A percentile compares a stretch with the other conserved stretches of the same genome.
phyloP scores from a whole-genome alignment of 2,888 invertebrate species.

The Graphium colonna region DNA sequence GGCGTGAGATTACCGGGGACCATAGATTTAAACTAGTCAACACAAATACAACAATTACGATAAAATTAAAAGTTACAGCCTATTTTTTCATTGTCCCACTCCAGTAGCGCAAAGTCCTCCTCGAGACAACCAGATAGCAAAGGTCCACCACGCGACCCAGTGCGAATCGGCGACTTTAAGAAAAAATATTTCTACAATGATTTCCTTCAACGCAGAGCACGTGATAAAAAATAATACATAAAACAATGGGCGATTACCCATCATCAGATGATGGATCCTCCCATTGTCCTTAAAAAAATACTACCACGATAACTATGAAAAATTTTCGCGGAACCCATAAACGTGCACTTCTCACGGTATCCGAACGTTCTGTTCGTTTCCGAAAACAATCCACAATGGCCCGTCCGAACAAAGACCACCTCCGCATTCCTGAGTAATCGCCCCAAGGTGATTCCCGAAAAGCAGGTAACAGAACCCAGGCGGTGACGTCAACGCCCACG shows the following conservation, averaged over 20 bases:
- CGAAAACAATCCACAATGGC: constrained; percentile 29
- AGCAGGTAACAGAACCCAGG: constrained; percentile 36
- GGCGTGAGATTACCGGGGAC: too few species aligned
- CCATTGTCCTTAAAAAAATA: constrained; percentile 3
- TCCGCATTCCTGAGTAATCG: constrained; percentile 48
- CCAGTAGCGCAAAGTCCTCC: too few species aligned
- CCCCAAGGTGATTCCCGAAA: constrained; percentile 37
- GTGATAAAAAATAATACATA: neutral
- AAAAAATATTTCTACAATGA: too few species aligned
- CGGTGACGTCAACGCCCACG: constrained; percentile 35
- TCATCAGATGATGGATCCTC: too few species aligned
- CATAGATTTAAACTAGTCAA: too few species aligned
- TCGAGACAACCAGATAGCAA: too few species aligned
- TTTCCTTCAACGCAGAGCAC: neutral
- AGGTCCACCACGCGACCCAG: too few species aligned
- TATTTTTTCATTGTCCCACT: too few species aligned
- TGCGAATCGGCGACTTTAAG: too few species aligned
- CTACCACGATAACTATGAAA: constrained; percentile 12
- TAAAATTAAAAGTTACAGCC: too few species aligned
- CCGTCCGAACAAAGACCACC: constrained; percentile 31
- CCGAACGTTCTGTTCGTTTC: constrained; percentile 12
- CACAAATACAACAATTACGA: too few species aligned
- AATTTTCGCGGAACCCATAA: constrained; percentile 30
- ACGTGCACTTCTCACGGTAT: constrained; percentile 33
- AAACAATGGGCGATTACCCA: too few species aligned